A percentile compares a stretch with the other conserved stretches of the same genome.
Conservation (phyloP, 2,113 vertebrate genomes). For the Cololabis saira region DNA sequence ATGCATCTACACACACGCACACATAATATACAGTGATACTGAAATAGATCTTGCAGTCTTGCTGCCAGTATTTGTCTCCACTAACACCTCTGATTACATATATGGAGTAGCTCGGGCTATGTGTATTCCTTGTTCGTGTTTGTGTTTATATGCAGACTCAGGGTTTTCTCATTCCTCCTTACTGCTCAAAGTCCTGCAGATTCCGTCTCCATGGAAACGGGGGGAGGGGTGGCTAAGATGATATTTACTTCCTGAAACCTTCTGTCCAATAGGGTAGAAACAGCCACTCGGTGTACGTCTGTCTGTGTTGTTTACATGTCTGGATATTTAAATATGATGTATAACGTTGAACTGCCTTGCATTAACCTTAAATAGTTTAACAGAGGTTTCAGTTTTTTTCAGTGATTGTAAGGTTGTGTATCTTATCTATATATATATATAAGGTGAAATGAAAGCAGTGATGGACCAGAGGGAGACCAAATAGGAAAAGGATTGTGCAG, state of each 20-base stretch:
- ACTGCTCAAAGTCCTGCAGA: constrained; percentile 56
- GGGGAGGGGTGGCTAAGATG: constrained; percentile 27
- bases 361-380: not conserved
- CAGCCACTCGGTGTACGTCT: constrained; percentile 31
- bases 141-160: constrained; percentile 48
- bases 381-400: constrained; percentile 9
- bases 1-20: constrained; percentile 15
- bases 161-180: constrained; percentile 50
- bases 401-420: constrained; percentile 27
- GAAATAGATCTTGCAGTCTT: constrained; percentile 17
- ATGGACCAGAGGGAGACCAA: not conserved
- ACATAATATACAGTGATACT: constrained; percentile 11
- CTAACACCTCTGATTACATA: constrained; percentile 4
- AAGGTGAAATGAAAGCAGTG: constrained; percentile 9
- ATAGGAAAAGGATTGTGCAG: not conserved
- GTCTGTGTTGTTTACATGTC: constrained; percentile 14
- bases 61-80: constrained; percentile 16
- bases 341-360: not conserved
- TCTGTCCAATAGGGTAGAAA: constrained; percentile 60
- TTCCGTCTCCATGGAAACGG: constrained; percentile 69
- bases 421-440: constrained; percentile 25
- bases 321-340: constrained; percentile 3
- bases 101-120: not conserved
- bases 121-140: constrained; percentile 9
- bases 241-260: constrained; percentile 73